Percentiles rank a stretch among this genome's conserved stretches.
These are phyloP conservation scores for Acropternis orthonyx DNA, from an alignment of 2,797 vertebrate genomes.

Conservation along the genomic window DNA sequence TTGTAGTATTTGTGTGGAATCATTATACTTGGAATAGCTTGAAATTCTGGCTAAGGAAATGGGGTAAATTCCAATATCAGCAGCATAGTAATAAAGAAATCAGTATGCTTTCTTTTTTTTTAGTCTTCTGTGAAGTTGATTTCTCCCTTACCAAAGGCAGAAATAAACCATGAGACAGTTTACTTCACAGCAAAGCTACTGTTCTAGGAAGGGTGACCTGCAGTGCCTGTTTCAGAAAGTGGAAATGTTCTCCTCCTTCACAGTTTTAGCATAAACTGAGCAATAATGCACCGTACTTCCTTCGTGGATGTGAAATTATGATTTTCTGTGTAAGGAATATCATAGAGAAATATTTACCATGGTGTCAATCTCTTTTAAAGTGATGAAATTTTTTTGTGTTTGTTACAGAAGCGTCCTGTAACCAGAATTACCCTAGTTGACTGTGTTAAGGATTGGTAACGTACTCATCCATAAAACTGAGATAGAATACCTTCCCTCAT, in stretches of 20 bases:
- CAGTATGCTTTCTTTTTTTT: accelerated
- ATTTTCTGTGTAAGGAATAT: not conserved
- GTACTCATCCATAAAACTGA: not conserved
- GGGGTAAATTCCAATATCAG: not conserved
- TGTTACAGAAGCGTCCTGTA: not conserved
- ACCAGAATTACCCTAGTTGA: not conserved
- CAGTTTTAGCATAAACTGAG: not conserved
- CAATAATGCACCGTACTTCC: not conserved
- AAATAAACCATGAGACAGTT: not conserved
- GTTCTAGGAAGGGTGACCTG: not conserved
- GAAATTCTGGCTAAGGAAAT: not conserved
- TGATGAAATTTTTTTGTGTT: not conserved
- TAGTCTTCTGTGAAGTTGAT: not conserved
- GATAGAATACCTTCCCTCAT: not conserved
- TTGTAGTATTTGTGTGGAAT: not conserved
- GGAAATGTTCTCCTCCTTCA: not conserved
- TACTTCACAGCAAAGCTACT: not conserved
- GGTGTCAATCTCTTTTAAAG: not conserved
- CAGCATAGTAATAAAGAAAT: not conserved
- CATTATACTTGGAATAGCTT: not conserved
- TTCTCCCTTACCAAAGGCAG: not conserved
- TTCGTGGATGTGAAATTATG: not conserved
- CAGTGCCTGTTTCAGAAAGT: not conserved
- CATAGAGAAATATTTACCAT: not conserved
- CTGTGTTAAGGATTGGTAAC: not conserved